Conservation (phyloP, 2,797 vertebrate species). For the Parauchenoglanis ngamensis region DNA sequence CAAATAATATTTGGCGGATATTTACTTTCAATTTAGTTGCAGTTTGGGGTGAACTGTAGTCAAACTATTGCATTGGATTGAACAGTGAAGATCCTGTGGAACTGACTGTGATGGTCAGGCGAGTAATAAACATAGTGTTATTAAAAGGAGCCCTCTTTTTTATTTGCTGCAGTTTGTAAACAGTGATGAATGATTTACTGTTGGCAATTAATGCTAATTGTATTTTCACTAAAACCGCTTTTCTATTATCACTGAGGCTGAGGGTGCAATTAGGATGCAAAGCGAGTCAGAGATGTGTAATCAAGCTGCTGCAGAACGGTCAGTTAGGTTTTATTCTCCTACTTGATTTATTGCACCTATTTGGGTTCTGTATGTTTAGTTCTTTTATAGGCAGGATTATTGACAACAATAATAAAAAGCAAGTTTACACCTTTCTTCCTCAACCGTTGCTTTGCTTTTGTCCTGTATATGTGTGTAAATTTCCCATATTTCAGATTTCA, state of each 20-base stretch:
- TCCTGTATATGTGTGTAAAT: background rate
- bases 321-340: slow-evolving; percentile 9
- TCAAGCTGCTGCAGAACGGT: slow-evolving; percentile 4
- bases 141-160: background rate
- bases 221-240: slow-evolving; percentile 62
- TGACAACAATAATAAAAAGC: background rate
- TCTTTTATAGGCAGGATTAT: background rate
- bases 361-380: slow-evolving; percentile 4
- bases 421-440: background rate
- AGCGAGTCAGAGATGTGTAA: background rate
- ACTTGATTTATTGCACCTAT: slow-evolving; percentile 5
- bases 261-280: background rate
- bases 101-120: background rate
- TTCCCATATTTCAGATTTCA: background rate
- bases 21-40: background rate
- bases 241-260: slow-evolving; percentile 64
- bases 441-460: background rate
- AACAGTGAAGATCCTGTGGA: background rate
- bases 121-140: background rate
- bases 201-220: slow-evolving; percentile 66
- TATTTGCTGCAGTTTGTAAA: background rate
- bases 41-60: background rate
- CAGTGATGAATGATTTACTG: slow-evolving; percentile 50
- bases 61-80: background rate
- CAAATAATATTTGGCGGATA: background rate